phyloP scores from a whole-genome alignment of 1,140 invertebrate species.

The Drosophila subobscura region DNA sequence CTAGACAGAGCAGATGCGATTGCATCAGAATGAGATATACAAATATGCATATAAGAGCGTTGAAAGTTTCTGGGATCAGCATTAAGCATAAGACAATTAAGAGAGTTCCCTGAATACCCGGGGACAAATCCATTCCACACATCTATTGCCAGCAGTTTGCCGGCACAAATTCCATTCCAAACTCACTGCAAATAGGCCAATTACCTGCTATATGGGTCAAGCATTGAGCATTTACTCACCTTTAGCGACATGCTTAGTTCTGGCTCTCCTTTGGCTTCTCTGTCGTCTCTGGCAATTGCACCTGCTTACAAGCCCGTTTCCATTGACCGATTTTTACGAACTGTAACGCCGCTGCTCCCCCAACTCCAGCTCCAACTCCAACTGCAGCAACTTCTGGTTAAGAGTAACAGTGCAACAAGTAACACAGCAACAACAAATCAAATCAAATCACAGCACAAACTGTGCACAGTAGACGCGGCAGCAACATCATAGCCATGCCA shows the following conservation, averaged over 20 bases:
- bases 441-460: constrained; percentile 49
- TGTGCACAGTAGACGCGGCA: constrained; percentile 45
- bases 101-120: no score
- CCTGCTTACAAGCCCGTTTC: constrained; percentile 77
- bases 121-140: neutral
- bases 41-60: neutral
- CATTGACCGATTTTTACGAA: constrained; percentile 76
- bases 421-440: constrained; percentile 47
- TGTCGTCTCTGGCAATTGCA: constrained; percentile 51
- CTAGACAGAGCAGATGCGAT: constrained; percentile 32
- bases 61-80: neutral
- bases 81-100: no score
- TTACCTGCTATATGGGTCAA: constrained; percentile 53
- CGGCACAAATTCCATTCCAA: constrained; percentile 6
- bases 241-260: constrained; percentile 68
- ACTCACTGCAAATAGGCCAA: constrained; percentile 21
- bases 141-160: neutral
- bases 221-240: constrained; percentile 61
- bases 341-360: constrained; percentile 60
- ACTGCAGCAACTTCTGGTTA: constrained; percentile 38
- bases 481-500: constrained; percentile 52
- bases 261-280: constrained; percentile 18
- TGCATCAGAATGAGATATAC: constrained; percentile 36
- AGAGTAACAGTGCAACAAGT: constrained; percentile 34
- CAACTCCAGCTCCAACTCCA: constrained; percentile 4